These are phyloP conservation scores for Eledone cirrhosa DNA, from an alignment of 2,888 invertebrate genomes.

Conservation along the genomic window DNA sequence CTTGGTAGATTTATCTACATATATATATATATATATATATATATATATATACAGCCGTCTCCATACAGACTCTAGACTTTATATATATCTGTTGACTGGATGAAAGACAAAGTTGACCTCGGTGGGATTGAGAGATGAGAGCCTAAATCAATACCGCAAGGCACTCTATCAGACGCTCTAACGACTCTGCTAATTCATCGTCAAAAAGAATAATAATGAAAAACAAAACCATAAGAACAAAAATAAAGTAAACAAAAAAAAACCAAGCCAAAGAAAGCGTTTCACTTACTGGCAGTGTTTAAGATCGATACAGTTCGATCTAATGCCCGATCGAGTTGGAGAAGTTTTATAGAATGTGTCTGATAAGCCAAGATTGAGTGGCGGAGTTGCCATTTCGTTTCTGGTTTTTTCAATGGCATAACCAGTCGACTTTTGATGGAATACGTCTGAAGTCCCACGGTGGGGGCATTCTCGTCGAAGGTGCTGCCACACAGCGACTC, in stretches of 20 bases:
- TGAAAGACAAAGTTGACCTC: neutral
- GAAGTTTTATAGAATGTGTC: neutral
- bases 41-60: no score
- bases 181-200: no score
- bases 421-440: neutral
- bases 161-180: neutral
- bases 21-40: no score
- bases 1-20: no score
- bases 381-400: conserved; percentile 3
- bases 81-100: no score
- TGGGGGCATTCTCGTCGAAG: conserved; percentile 8
- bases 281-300: conserved; percentile 4
- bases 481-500: conserved; percentile 20
- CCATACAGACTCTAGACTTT: no score
- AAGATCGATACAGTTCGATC: conserved; percentile 4
- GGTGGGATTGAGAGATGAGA: neutral
- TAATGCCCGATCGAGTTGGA: conserved; percentile 9
- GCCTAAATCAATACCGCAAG: neutral
- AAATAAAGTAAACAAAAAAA: neutral
- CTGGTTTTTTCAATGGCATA: neutral
- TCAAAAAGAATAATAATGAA: no score
- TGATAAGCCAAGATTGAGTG: neutral
- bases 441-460: conserved; percentile 3
- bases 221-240: no score
- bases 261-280: neutral